Base-by-base conservation (phyloP, 2,888 invertebrate species). In the Galerucella calmariensis region DNA sequence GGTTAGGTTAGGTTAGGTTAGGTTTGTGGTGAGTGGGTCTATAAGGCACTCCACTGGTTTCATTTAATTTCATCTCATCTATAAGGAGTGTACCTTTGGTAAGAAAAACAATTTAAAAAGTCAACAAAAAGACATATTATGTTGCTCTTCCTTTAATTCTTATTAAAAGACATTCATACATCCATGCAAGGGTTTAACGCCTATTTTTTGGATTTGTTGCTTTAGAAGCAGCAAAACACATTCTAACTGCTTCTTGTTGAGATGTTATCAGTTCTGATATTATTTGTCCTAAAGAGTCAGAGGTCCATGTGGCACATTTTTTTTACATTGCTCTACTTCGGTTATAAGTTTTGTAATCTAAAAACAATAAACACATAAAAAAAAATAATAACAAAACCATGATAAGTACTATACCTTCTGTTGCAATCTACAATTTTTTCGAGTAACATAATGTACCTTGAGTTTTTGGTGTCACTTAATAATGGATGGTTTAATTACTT, bases 1-100 rank as follows among this genome's bases (percentile, higher is more conserved):
- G n/a, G n/a, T n/a, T n/a, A n/a, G n/a, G n/a, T n/a, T n/a, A n/a
- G n/a, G n/a, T n/a, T n/a, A n/a, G n/a, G n/a, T n/a, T n/a, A n/a
- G n/a, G n/a, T n/a, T n/a, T n/a, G n/a, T n/a, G n/a, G n/a, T n/a
- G n/a, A n/a, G n/a, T n/a, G n/a, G n/a, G n/a, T n/a, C n/a, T n/a
- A n/a, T n/a, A n/a, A n/a, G n/a, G n/a, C n/a, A n/a, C n/a, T n/a
- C n/a, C n/a, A n/a, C n/a, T n/a, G n/a, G n/a, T n/a, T n/a, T n/a
- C n/a, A 41, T 65, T 65, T 24, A 76, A 35, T 56, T 74, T 76
- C 61, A 71, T 71, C 53, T 76, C 71, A 67, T 76, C 76, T 14
- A 76, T 67, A 44, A 76, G 61, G 11, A 74, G 24, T n/a, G 56
- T 56, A n/a, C 56, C 56, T 56, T n/a, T n/a, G 16, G 16, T 14